phyloP scores from a whole-genome alignment of 2,797 vertebrate species.

The Dermochelys coriacea region DNA sequence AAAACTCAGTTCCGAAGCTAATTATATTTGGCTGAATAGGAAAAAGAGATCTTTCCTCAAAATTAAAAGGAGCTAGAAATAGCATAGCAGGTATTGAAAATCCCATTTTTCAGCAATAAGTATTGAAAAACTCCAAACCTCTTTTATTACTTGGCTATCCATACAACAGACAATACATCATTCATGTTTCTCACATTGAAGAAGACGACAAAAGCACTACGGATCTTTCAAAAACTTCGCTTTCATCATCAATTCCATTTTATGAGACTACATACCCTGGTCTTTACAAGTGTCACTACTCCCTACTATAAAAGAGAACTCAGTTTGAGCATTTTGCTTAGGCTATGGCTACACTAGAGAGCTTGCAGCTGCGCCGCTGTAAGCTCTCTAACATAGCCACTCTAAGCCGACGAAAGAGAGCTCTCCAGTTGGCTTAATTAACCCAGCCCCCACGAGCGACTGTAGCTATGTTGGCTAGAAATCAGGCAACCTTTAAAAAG shows the following conservation, averaged over 20 bases:
- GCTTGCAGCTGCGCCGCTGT: background rate
- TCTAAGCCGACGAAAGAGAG: background rate
- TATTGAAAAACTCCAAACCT: background rate
- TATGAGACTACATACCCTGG: background rate
- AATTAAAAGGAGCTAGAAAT: background rate
- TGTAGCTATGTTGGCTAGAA: background rate
- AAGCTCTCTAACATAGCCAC: background rate
- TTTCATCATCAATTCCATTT: background rate
- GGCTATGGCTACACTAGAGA: background rate
- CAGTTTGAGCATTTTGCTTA: background rate
- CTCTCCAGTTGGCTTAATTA: background rate
- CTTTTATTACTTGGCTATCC: conserved; percentile 7
- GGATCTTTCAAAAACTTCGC: background rate
- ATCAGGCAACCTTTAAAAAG: background rate
- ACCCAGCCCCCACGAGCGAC: no score
- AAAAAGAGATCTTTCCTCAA: background rate
- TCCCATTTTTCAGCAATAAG: background rate
- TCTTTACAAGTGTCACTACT: background rate
- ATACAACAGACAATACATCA: background rate
- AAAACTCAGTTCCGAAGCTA: background rate
- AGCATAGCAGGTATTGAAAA: background rate
- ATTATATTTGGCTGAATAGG: background rate
- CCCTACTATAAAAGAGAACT: conserved; percentile 8
- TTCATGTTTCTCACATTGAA: background rate
- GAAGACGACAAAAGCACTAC: conserved; percentile 2